Evolutionary conservation across 2,888 invertebrate genomes (phyloP), one percentile per base, ranked within the genome.

Genomic region (Drosophila paranaensis): DNA sequence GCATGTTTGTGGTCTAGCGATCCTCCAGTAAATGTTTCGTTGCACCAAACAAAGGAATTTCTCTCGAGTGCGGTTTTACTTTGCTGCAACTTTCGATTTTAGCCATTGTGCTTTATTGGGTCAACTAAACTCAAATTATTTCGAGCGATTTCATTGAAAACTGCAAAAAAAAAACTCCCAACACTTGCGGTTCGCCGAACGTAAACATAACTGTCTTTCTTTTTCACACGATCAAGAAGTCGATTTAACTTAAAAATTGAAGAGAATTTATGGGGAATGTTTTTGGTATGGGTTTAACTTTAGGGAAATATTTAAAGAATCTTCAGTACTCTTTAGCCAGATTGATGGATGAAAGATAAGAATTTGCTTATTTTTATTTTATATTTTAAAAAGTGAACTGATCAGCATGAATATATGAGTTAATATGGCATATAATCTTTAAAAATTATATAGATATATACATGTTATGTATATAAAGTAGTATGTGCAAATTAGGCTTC

Each of bases 1-100:
- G 89, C 83, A 86, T 84, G 83, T 88, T 79, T 84, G 84, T 89
- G 84, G 84, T 89, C 89, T 83, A 89, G 67, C 61, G 77, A 53
- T 64, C 48, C 48, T 58, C 55, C 53, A 10, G 14, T 68, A 60
- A 67, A 40, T 55, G 60, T 56, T 66, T 40, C 55, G 51, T 39
- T 55, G 53, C 46, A 55, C 48, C 33, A 60, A 71, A 48, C 53
- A 39, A 46, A 70, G 25, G 30, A 61, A 71, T 48, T 57, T 33
- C 35, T 51, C 54, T 57, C 57, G 10, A 66, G 56, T 86, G 89
- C 50, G 81, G 78, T 83, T 81, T 78, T 43, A 48, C 45, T 10
- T n/a, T 40, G 35, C 20, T 40, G 25, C 64, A 68, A 84, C 84
- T 84, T 84, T 84, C 84, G 87, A 81, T 84, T 84, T 88, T 89